Evolutionary conservation across 2,888 invertebrate species (phyloP), one percentile per base, ranked within the genome.

Genomic region (Cenopis cana): DNA sequence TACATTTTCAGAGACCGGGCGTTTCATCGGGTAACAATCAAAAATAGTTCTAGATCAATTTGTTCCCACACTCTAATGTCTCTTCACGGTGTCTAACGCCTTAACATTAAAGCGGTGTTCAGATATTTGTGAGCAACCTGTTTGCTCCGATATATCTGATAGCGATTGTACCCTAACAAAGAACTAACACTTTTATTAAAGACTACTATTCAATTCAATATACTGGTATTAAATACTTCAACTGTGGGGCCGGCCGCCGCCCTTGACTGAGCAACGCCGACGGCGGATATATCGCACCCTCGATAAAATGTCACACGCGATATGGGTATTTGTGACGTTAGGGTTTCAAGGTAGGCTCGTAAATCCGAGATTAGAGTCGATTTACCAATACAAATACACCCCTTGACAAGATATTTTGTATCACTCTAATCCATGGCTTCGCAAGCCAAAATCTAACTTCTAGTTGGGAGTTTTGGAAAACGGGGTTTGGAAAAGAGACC

Each of bases 201-300:
- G 41, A 41, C 11, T 41, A 41, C 5, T 29, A 2, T 29, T 55
- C 29, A 60, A 52, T 18, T 62, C 9, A 33, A 33, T 33, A 24
- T 64, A 54, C 38, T 64, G 54, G 14, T 38, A 54, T 8, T 52
- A 20, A n/a, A 62, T 52, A 52, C 41, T 41, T 52, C 24, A 14
- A n/a, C n/a, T 36, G 55, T 46, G 38, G 36, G 18, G 64, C 38
- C 20, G 67, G 62, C 54, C 69, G 76, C 76, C 81, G 83, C 82
- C 83, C 84, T 83, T 82, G 82, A 54, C 64, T 69, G 59, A 54
- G 29, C 64, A n/a, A n/a, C 12, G 46, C 57, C 59, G 59, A 54
- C 46, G 46, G 38, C 29, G 60, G 59, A 38, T 24, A 64, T 64
- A 64, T 64, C 52, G 54, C 64, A 64, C 64, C 64, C 64, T 64